These are phyloP conservation scores for Anoplolepis gracilipes DNA, from an alignment of 1,140 invertebrate genomes.

Conservation along the genomic window DNA sequence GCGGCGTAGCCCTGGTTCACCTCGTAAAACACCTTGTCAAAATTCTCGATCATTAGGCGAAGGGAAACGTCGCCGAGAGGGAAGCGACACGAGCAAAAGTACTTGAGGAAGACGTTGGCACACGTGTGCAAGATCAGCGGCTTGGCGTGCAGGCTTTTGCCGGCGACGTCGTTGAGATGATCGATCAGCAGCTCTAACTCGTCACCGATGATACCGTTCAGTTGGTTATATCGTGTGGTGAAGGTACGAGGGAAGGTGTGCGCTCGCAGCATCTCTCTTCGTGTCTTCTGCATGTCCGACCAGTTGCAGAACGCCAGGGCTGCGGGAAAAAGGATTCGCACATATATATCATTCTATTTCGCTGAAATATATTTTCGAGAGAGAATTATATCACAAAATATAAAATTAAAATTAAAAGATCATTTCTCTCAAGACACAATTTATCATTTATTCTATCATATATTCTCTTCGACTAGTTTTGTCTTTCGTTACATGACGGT, in stretches of 20 bases:
- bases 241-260: slow-evolving; percentile 92
- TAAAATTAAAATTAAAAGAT: not conserved
- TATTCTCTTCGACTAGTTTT: not conserved
- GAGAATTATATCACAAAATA: not conserved
- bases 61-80: slow-evolving; percentile 89
- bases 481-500: not conserved
- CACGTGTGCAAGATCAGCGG: slow-evolving; percentile 89
- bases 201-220: slow-evolving; percentile 88
- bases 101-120: slow-evolving; percentile 94
- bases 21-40: slow-evolving; percentile 95
- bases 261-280: slow-evolving; percentile 91
- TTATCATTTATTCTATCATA: not conserved
- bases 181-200: slow-evolving; percentile 88
- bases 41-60: slow-evolving; percentile 89
- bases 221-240: slow-evolving; percentile 89
- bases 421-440: not conserved
- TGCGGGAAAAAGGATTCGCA: slow-evolving; percentile 82
- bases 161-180: slow-evolving; percentile 82
- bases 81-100: slow-evolving; percentile 93
- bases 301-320: slow-evolving; percentile 95
- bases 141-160: slow-evolving; percentile 85
- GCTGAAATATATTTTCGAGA: not conserved
- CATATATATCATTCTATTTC: not conserved
- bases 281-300: slow-evolving; percentile 92
- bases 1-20: slow-evolving; percentile 95